Conservation (phyloP, 2,888 invertebrate genomes). For the Acrocyrtus sp. region DNA sequence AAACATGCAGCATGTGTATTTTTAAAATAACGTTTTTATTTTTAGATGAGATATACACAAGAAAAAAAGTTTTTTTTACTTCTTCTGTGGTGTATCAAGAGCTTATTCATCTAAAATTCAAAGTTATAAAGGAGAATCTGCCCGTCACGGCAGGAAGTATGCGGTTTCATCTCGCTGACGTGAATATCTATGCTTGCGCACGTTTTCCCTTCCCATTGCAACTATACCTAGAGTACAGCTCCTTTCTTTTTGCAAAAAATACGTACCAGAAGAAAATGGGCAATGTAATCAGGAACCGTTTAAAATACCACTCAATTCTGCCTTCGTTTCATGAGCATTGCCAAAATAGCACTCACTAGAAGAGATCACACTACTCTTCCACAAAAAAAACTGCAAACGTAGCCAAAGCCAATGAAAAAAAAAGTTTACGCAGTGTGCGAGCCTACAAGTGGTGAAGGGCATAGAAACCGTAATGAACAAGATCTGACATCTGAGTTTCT, state of each 20-base stretch:
- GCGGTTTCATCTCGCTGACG: not conserved
- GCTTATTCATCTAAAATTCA: too few species aligned
- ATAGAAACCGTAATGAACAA: not conserved
- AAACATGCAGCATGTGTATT: too few species aligned
- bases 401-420: not conserved
- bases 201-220: not conserved
- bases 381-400: not conserved
- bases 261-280: slow-evolving; percentile 3
- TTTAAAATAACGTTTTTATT: too few species aligned
- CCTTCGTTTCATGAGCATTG: not conserved
- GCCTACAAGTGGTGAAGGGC: not conserved
- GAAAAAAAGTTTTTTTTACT: too few species aligned
- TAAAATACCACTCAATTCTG: slow-evolving; percentile 5
- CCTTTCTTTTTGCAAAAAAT: slow-evolving; percentile 5
- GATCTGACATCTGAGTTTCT: too few species aligned
- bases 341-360: not conserved
- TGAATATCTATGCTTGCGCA: not conserved
- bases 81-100: too few species aligned
- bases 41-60: too few species aligned
- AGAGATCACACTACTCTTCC: not conserved
- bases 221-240: not conserved
- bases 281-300: slow-evolving; percentile 21
- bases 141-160: not conserved
- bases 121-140: too few species aligned
- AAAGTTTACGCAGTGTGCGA: not conserved